Percentiles rank a stretch among this genome's conserved stretches.
Evolutionary conservation across 2,113 vertebrate genomes (phyloP).

Genomic region (Megalops atlanticus): DNA sequence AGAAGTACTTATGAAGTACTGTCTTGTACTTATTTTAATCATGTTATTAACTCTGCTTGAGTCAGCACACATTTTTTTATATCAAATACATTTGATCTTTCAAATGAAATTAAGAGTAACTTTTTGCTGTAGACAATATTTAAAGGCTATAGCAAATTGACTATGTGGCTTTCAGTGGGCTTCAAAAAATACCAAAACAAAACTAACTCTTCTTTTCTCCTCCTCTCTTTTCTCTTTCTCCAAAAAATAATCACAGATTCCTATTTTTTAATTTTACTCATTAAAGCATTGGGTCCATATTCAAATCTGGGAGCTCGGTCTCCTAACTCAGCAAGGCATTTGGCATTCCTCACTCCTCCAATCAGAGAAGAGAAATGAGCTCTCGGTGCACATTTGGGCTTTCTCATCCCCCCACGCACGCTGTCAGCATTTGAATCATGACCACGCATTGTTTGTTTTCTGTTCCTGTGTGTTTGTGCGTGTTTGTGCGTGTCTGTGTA

Average conservation of each 20-base stretch:
- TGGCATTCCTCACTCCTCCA: constrained; percentile 39
- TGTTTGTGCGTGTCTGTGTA: no score
- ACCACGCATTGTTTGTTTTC: constrained; percentile 59
- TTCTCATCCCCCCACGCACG: constrained; percentile 24
- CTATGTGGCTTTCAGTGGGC: background rate
- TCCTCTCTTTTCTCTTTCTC: constrained; percentile 67
- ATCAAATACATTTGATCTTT: background rate
- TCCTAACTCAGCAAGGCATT: constrained; percentile 49
- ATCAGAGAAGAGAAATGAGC: background rate
- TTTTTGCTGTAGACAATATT: background rate
- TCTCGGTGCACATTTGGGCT: constrained; percentile 31
- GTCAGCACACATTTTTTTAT: background rate
- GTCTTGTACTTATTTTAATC: background rate
- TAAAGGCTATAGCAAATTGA: background rate
- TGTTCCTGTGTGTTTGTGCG: constrained; percentile 53
- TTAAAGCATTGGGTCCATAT: constrained; percentile 73
- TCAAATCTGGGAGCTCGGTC: constrained; percentile 49
- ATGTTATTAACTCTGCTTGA: background rate
- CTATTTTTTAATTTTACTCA: constrained; percentile 87
- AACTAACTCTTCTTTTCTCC: constrained; percentile 29
- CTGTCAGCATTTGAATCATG: constrained; percentile 51
- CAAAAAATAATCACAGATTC: constrained; percentile 80
- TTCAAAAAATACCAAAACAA: background rate
- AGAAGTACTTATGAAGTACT: background rate
- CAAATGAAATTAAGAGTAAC: background rate